Percentiles rank a stretch among this genome's conserved stretches.
These are phyloP conservation scores for Oostethus manadensis DNA, from an alignment of 2,113 vertebrate species.

Conservation along the genomic window DNA sequence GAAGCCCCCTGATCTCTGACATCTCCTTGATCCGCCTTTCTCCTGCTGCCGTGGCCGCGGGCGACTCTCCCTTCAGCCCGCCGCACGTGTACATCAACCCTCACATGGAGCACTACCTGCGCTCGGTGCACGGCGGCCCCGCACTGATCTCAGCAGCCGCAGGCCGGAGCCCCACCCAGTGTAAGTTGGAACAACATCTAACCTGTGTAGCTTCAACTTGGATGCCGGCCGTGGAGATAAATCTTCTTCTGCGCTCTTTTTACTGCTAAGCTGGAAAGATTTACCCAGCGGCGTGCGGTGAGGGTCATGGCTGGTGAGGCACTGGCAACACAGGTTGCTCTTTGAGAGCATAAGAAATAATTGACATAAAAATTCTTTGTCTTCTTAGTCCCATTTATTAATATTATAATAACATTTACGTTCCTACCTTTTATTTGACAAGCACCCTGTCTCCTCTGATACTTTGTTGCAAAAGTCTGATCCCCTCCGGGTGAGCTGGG, in stretches of 20 bases:
- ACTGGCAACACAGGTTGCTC: neutral
- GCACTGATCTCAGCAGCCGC: slow-evolving; percentile 86
- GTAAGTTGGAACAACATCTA: slow-evolving; percentile 67
- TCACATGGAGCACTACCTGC: slow-evolving; percentile 96
- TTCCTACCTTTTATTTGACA: too few relatives aligned
- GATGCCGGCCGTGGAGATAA: slow-evolving; percentile 48
- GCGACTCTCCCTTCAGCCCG: slow-evolving; percentile 81
- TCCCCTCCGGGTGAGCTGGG: too few relatives aligned
- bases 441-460: too few relatives aligned
- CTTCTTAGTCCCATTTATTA: too few relatives aligned
- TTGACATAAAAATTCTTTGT: too few relatives aligned
- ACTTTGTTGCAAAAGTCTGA: too few relatives aligned
- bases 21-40: slow-evolving; percentile 93
- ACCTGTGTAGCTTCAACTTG: slow-evolving; percentile 1
- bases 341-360: neutral
- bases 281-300: slow-evolving; percentile 28
- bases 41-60: slow-evolving; percentile 72
- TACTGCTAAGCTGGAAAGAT: slow-evolving; percentile 56
- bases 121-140: slow-evolving; percentile 86
- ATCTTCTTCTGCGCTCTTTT: slow-evolving; percentile 59
- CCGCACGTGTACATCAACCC: slow-evolving; percentile 83
- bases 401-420: too few relatives aligned
- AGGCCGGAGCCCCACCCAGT: slow-evolving; percentile 84
- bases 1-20: slow-evolving; percentile 88
- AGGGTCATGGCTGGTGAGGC: too few relatives aligned